phyloP scores from a whole-genome alignment of 2,888 invertebrate genomes.

The Helicoverpa assulta region DNA sequence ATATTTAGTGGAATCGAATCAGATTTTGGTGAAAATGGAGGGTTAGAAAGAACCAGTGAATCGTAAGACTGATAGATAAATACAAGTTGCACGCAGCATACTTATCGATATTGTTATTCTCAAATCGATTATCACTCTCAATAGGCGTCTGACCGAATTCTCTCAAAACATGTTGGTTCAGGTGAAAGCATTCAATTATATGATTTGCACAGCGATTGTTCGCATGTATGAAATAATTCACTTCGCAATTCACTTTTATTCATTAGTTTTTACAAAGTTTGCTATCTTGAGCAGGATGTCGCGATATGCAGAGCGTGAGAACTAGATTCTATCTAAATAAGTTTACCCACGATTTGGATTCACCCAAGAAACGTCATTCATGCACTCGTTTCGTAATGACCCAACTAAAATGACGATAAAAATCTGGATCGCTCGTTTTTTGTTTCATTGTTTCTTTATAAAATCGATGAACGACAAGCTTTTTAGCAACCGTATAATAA shows the following conservation, averaged over 20 bases:
- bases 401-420: constrained; percentile 40
- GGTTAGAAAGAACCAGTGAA: neutral
- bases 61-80: neutral
- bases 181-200: constrained; percentile 40
- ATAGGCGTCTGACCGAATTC: constrained; percentile 3
- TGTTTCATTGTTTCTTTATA: constrained; percentile 34
- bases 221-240: constrained; percentile 34
- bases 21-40: neutral
- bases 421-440: constrained; percentile 33
- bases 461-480: constrained; percentile 16
- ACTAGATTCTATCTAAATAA: constrained; percentile 64
- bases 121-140: constrained; percentile 23
- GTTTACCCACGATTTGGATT: constrained; percentile 67
- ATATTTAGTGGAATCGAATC: neutral
- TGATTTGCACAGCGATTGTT: constrained; percentile 30
- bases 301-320: constrained; percentile 63
- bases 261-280: constrained; percentile 55
- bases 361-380: constrained; percentile 58
- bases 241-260: constrained; percentile 42
- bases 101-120: neutral
- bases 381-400: constrained; percentile 55
- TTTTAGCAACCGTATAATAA: neutral
- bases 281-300: constrained; percentile 61
- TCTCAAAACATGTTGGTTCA: constrained; percentile 22
- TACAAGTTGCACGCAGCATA: neutral